A percentile compares a stretch with the other conserved stretches of the same genome.
Evolutionary conservation across 1,140 invertebrate genomes (phyloP).

Genomic region (Drosophila santomea): DNA sequence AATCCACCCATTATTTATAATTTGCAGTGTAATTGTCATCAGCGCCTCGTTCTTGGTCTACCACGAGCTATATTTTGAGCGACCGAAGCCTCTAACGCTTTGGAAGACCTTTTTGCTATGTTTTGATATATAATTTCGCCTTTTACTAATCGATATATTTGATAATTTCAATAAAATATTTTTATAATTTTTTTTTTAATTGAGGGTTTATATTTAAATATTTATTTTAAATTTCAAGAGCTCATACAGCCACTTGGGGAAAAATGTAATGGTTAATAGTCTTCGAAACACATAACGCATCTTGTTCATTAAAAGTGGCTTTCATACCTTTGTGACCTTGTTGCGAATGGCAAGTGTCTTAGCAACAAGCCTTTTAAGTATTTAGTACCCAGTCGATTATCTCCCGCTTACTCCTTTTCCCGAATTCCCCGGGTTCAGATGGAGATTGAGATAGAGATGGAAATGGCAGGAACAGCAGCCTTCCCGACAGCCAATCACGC

Average conservation of each 20-base stretch:
- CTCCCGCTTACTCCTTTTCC: constrained; percentile 5
- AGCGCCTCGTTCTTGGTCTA: not conserved
- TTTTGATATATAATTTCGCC: not conserved
- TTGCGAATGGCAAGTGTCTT: not conserved
- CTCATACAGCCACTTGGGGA: too few relatives aligned
- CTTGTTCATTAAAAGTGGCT: too few relatives aligned
- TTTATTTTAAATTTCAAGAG: not conserved
- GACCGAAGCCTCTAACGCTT: not conserved
- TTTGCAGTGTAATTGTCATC: not conserved
- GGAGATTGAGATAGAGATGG: constrained; percentile 24
- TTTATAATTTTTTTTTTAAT: not conserved
- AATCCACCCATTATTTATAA: too few relatives aligned
- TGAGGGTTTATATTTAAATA: too few relatives aligned
- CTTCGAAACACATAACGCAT: too few relatives aligned
- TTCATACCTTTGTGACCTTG: not conserved
- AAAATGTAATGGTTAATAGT: not conserved
- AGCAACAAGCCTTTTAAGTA: constrained; percentile 44
- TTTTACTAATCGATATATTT: too few relatives aligned
- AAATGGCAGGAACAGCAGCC: constrained; percentile 1
- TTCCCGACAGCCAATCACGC: constrained; percentile 57
- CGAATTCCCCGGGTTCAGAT: constrained; percentile 9
- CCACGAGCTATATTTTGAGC: not conserved
- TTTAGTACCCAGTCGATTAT: constrained; percentile 41
- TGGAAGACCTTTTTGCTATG: not conserved
- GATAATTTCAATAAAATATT: not conserved